Percentiles rank a stretch among this genome's conserved stretches.
phyloP scores from a whole-genome alignment of 2,113 vertebrate genomes.

The Ophthalmolycus amberensis region DNA sequence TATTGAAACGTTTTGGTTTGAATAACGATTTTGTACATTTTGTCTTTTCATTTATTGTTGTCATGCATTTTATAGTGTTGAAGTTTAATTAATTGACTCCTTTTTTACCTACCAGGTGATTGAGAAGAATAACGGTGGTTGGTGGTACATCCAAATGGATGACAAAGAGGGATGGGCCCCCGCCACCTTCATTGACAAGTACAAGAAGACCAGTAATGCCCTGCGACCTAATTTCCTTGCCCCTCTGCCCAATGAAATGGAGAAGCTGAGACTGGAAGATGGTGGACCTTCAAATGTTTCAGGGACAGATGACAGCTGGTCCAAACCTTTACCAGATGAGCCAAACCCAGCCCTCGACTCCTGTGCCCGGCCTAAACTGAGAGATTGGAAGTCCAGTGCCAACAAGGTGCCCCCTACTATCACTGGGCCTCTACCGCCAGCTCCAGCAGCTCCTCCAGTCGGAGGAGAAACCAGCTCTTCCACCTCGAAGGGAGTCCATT shows the following conservation, averaged over 20 bases:
- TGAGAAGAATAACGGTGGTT: slow-evolving; percentile 96
- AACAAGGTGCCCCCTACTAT: slow-evolving; percentile 70
- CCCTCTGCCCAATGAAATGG: slow-evolving; percentile 91
- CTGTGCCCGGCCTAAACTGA: slow-evolving; percentile 83
- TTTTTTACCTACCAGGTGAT: slow-evolving; percentile 86
- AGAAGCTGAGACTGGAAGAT: slow-evolving; percentile 87
- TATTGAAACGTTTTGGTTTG: not conserved
- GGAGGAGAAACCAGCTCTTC: slow-evolving; percentile 97
- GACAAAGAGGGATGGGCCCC: slow-evolving; percentile 99
- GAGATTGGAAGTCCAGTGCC: slow-evolving; percentile 89
- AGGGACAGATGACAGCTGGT: slow-evolving; percentile 82
- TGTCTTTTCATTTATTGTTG: not conserved
- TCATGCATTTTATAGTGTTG: not conserved
- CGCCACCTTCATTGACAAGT: slow-evolving; percentile 96
- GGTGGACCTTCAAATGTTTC: slow-evolving; percentile 45
- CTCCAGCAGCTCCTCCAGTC: slow-evolving; percentile 77
- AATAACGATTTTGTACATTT: not conserved
- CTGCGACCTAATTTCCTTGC: slow-evolving; percentile 94
- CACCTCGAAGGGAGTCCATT: slow-evolving; percentile 94
- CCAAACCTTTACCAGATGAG: slow-evolving; percentile 92
- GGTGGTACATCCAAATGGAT: slow-evolving; percentile 99
- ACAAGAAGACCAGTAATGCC: slow-evolving; percentile 96
- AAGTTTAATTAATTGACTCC: not conserved
- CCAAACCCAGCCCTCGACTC: slow-evolving; percentile 84
- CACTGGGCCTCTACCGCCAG: slow-evolving; percentile 76